These are phyloP conservation scores for Mesopsocus fuscifrons DNA, from an alignment of 2,888 invertebrate species.

Conservation along the genomic window DNA sequence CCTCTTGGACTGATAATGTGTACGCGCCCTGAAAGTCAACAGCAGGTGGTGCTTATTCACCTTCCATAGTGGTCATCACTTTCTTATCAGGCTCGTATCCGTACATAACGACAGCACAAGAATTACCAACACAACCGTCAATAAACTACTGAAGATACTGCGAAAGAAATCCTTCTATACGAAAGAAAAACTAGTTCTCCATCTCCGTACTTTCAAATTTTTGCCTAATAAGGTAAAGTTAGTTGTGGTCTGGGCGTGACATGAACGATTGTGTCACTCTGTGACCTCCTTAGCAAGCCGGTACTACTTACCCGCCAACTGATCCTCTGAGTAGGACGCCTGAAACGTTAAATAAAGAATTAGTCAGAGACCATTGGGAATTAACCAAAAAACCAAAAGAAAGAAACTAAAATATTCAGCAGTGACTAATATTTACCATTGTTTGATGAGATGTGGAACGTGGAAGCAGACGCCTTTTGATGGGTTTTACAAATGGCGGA, in stretches of 20 bases:
- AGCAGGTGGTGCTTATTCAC: too few relatives aligned
- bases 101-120: conserved; percentile 45
- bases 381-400: background rate
- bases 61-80: conserved; percentile 57
- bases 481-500: too few relatives aligned
- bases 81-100: conserved; percentile 55
- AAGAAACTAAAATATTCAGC: background rate
- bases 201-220: conserved; percentile 19
- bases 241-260: conserved; percentile 20
- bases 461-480: too few relatives aligned
- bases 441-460: too few relatives aligned
- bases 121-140: too few relatives aligned
- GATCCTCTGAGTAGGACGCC: conserved; percentile 80
- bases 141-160: conserved; percentile 19
- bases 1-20: too few relatives aligned
- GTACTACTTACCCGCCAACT: conserved; percentile 66
- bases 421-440: conserved; percentile 1
- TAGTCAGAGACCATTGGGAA: conserved; percentile 9
- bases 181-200: conserved; percentile 14
- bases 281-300: conserved; percentile 26
- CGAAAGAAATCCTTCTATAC: conserved; percentile 11
- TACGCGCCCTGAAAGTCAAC: too few relatives aligned
- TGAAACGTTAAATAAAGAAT: conserved; percentile 30
- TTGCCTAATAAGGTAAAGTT: conserved; percentile 22
- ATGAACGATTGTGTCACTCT: conserved; percentile 17